Conservation (phyloP, 2,113 vertebrate genomes). For the Sciurus niger region DNA sequence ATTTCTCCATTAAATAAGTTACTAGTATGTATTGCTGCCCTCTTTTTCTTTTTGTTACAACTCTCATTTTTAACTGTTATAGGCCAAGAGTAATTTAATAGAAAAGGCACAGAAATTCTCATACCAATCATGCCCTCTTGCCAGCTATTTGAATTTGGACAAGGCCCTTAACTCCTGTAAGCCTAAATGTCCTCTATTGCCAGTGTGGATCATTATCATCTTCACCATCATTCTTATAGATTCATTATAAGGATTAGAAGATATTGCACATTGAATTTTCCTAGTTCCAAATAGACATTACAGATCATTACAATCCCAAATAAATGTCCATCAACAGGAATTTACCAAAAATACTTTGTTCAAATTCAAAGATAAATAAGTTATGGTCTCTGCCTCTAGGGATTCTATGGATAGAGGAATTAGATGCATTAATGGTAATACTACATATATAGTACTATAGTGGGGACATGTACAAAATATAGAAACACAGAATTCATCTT, state of each 20-base stretch:
- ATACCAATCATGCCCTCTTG: too few relatives aligned
- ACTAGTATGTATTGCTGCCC: background rate
- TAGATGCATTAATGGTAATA: constrained; percentile 6
- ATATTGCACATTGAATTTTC: background rate
- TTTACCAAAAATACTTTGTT: background rate
- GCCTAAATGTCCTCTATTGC: too few relatives aligned
- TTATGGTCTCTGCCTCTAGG: background rate
- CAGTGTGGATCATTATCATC: too few relatives aligned
- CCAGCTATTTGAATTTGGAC: too few relatives aligned
- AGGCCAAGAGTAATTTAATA: background rate
- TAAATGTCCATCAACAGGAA: background rate
- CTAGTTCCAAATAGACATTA: background rate
- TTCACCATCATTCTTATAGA: too few relatives aligned
- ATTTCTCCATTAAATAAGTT: background rate
- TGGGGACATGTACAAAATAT: background rate
- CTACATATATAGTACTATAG: background rate
- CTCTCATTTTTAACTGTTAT: background rate
- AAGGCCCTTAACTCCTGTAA: too few relatives aligned
- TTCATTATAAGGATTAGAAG: background rate
- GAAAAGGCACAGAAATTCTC: background rate
- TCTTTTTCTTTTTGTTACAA: constrained; percentile 41
- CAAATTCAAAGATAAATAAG: constrained; percentile 27
- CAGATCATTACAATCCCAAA: background rate
- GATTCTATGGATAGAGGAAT: background rate
- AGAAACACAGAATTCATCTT: constrained; percentile 9